Percentiles rank a stretch among this genome's conserved stretches.
Evolutionary conservation across 2,888 invertebrate species (phyloP).

Genomic region (Eurytoma adleriae): DNA sequence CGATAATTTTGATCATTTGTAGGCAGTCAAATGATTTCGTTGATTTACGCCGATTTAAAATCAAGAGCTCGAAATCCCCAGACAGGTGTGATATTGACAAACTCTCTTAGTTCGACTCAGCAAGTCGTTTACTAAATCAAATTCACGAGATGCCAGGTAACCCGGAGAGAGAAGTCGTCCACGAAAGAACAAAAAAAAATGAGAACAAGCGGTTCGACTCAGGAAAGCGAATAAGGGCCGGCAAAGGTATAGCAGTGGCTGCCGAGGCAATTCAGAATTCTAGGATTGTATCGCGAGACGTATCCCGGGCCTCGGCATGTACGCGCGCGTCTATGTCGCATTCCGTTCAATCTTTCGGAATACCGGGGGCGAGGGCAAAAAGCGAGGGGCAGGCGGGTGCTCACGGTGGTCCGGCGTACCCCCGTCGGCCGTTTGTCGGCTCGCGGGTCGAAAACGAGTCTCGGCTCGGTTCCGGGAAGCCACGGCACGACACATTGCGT

Average conservation of each 20-base stretch:
- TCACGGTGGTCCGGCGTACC: neutral
- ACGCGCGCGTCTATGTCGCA: constrained; percentile 49
- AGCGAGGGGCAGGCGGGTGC: constrained; percentile 11
- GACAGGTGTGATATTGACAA: constrained; percentile 28
- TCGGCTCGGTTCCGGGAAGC: constrained; percentile 59
- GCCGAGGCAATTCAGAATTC: neutral
- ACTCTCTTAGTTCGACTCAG: too few relatives aligned
- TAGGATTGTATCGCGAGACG: neutral
- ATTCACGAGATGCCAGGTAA: too few relatives aligned
- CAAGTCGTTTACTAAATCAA: too few relatives aligned
- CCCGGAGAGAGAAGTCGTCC: too few relatives aligned
- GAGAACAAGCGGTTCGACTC: neutral
- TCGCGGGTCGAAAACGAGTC: constrained; percentile 53
- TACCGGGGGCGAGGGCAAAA: constrained; percentile 56
- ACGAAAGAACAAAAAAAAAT: neutral
- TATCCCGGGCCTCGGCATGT: too few relatives aligned
- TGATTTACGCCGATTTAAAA: too few relatives aligned
- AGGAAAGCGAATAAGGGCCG: neutral
- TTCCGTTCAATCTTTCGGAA: constrained; percentile 60
- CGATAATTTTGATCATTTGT: too few relatives aligned
- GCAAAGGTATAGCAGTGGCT: neutral
- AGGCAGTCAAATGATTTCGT: too few relatives aligned
- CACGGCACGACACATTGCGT: constrained; percentile 60
- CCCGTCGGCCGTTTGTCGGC: constrained; percentile 62
- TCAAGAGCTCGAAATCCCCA: neutral